Evolutionary conservation across 2,888 invertebrate genomes (phyloP).

Genomic region (Hedya salicella): DNA sequence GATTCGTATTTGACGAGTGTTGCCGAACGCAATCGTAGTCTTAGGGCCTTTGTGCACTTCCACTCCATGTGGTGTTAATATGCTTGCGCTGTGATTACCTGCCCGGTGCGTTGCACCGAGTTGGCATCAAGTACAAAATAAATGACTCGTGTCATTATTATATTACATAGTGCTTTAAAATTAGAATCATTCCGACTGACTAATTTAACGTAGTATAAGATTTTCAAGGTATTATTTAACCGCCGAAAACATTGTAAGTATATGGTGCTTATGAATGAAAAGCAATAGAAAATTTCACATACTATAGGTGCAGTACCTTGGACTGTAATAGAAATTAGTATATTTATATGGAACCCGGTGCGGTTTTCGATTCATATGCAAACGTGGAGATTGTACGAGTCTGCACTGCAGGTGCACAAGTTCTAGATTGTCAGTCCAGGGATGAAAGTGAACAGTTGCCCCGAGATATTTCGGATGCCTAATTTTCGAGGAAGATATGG

Average conservation of each 20-base stretch:
- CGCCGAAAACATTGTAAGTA: not conserved
- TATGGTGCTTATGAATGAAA: not conserved
- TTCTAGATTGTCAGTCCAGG: too few relatives aligned
- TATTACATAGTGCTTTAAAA: not conserved
- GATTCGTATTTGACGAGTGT: slow-evolving; percentile 8
- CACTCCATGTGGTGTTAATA: not conserved
- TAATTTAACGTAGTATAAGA: slow-evolving; percentile 19
- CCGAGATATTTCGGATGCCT: too few relatives aligned
- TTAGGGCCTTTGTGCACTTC: not conserved
- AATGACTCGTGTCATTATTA: not conserved
- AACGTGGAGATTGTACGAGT: too few relatives aligned
- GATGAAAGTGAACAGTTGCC: too few relatives aligned
- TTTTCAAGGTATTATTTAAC: slow-evolving; percentile 11
- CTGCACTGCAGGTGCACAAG: too few relatives aligned
- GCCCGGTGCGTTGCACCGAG: not conserved
- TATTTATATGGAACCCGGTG: too few relatives aligned
- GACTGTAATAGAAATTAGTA: too few relatives aligned
- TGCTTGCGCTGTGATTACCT: too few relatives aligned
- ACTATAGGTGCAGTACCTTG: too few relatives aligned
- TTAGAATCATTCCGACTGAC: slow-evolving; percentile 2
- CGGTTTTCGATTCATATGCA: too few relatives aligned
- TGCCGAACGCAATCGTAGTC: slow-evolving; percentile 1
- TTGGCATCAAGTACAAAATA: slow-evolving; percentile 9
- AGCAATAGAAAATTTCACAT: too few relatives aligned
- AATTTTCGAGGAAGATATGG: too few relatives aligned